These are phyloP conservation scores for Syngnathus typhle DNA, from an alignment of 2,113 vertebrate species.

Conservation along the genomic window DNA sequence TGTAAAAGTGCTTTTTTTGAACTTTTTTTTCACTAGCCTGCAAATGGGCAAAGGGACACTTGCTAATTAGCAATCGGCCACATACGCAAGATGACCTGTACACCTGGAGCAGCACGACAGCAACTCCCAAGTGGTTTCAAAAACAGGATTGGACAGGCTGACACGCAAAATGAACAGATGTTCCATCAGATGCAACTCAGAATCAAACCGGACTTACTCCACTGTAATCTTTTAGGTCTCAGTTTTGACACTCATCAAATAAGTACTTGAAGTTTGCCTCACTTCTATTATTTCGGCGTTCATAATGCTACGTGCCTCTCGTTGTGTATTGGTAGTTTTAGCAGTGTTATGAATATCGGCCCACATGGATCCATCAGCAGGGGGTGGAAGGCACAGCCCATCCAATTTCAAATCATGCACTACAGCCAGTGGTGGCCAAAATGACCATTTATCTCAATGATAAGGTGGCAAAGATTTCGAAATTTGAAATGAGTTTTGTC, in stretches of 20 bases:
- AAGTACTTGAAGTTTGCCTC: too few relatives aligned
- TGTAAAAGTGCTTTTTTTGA: background rate
- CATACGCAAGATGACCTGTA: slow-evolving; percentile 36
- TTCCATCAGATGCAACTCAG: slow-evolving; percentile 6
- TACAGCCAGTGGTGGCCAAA: slow-evolving; percentile 31
- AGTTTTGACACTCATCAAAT: too few relatives aligned
- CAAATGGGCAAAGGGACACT: slow-evolving; percentile 29
- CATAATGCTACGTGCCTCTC: background rate
- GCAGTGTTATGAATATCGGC: slow-evolving; percentile 23
- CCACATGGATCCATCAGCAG: slow-evolving; percentile 21
- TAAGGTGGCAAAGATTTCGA: slow-evolving; percentile 16
- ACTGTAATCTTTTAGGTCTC: background rate
- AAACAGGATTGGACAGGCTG: slow-evolving; percentile 27
- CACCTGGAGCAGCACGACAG: slow-evolving; percentile 53
- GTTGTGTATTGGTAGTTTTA: slow-evolving; percentile 16
- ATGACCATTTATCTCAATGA: slow-evolving; percentile 39
- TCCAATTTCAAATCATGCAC: slow-evolving; percentile 40
- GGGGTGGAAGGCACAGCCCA: slow-evolving; percentile 5
- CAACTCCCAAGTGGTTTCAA: slow-evolving; percentile 49
- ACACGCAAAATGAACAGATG: slow-evolving; percentile 61
- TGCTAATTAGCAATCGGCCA: slow-evolving; percentile 46
- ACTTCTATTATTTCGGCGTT: background rate
- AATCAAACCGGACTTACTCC: background rate
- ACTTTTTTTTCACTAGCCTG: background rate
- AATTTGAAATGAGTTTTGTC: slow-evolving; percentile 19